phyloP scores from a whole-genome alignment of 1,140 invertebrate genomes.

The Babylonia areolata region DNA sequence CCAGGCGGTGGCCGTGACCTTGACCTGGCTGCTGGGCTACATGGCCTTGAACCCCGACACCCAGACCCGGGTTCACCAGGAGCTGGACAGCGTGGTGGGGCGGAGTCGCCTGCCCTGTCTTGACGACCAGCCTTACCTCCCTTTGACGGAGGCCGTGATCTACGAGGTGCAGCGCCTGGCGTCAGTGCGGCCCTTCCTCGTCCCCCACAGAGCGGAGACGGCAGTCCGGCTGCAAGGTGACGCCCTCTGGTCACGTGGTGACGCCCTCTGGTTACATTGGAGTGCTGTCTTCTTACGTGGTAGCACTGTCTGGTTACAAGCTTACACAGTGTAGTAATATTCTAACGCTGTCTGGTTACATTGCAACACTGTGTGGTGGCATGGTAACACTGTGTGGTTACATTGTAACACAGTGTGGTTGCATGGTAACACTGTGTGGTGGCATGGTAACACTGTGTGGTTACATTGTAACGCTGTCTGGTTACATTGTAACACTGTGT shows the following conservation, averaged over 20 bases:
- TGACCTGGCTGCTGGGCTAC: constrained; percentile 91
- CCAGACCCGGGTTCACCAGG: constrained; percentile 78
- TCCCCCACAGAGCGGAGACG: constrained; percentile 55
- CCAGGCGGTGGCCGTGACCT: constrained; percentile 89
- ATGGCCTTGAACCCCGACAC: constrained; percentile 85
- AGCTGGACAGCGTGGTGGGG: constrained; percentile 62
- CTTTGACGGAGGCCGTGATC: constrained; percentile 72
- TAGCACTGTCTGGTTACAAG: too few relatives aligned
- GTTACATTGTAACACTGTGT: too few relatives aligned
- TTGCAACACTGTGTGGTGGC: too few relatives aligned
- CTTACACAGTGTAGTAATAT: too few relatives aligned
- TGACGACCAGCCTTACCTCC: constrained; percentile 63
- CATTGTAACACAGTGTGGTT: too few relatives aligned
- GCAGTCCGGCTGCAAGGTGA: neutral
- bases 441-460: too few relatives aligned
- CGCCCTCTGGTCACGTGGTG: neutral
- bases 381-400: too few relatives aligned
- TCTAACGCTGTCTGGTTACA: too few relatives aligned
- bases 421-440: too few relatives aligned
- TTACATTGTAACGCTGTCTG: too few relatives aligned
- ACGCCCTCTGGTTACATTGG: neutral
- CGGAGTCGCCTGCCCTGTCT: constrained; percentile 58
- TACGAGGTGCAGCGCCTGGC: constrained; percentile 71
- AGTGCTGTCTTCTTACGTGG: neutral
- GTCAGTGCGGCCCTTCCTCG: constrained; percentile 63